Percentiles rank a stretch among this genome's conserved stretches.
Conservation (phyloP, 2,797 vertebrate species). For the Hylomyscus alleni region DNA sequence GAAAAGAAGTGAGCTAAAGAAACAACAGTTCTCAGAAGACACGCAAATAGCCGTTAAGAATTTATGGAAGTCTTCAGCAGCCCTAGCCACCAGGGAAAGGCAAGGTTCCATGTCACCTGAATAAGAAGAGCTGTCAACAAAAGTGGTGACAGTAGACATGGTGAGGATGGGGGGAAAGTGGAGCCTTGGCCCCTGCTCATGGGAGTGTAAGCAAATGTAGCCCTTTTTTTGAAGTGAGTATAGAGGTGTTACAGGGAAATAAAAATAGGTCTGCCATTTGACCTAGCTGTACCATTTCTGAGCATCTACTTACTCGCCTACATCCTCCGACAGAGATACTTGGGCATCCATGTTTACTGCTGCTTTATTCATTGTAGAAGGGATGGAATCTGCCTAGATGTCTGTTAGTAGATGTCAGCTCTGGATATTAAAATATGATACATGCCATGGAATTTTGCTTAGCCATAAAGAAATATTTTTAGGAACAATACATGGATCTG, state of each 20-base stretch:
- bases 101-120: background rate
- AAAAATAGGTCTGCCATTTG: background rate
- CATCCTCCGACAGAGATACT: background rate
- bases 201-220: background rate
- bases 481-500: background rate
- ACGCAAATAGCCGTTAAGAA: background rate
- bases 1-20: background rate
- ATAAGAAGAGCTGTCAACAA: background rate
- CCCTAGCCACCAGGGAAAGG: background rate
- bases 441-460: background rate
- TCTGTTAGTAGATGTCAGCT: background rate
- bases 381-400: background rate
- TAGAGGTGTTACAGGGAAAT: background rate
- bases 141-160: too few species aligned
- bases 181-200: background rate
- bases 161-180: background rate
- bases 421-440: background rate
- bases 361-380: background rate
- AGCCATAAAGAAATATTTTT: background rate
- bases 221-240: background rate
- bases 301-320: background rate
- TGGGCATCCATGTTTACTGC: background rate
- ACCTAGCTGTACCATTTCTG: background rate
- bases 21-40: background rate
- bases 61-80: background rate